phyloP scores from a whole-genome alignment of 2,888 invertebrate genomes.

The Athalia rosae region DNA sequence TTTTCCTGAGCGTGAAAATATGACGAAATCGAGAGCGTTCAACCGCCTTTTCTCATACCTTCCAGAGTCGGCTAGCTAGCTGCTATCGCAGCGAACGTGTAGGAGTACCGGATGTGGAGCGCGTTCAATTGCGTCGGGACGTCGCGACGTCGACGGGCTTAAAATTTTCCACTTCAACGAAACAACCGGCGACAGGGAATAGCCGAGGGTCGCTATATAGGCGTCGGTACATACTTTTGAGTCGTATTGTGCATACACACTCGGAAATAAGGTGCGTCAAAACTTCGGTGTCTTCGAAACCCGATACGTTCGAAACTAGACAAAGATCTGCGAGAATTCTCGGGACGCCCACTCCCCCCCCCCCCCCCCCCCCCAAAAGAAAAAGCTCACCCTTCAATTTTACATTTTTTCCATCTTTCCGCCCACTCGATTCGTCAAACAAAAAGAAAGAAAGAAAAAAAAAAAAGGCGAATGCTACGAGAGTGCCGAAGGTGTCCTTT shows the following conservation, averaged over 20 bases:
- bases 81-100: conserved; percentile 9
- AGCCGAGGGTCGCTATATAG: conserved; percentile 13
- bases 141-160: conserved; percentile 12
- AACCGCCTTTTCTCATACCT: neutral
- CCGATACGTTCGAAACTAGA: no score
- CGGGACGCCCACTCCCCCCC: no score
- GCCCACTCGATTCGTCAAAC: neutral
- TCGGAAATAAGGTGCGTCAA: neutral
- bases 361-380: no score
- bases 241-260: neutral
- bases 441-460: no score
- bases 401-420: neutral
- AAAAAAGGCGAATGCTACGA: conserved; percentile 12
- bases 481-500: conserved; percentile 26
- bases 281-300: no score
- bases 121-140: conserved; percentile 41
- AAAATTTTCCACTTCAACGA: conserved; percentile 38
- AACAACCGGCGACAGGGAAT: neutral
- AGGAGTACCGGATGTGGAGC: conserved; percentile 30
- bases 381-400: neutral
- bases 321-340: no score
- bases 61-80: conserved; percentile 3
- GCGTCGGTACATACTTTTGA: conserved; percentile 4
- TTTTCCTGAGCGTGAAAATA: conserved; percentile 36
- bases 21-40: conserved; percentile 36